Evolutionary conservation across 2,888 invertebrate species (phyloP), one percentile per base, ranked within the genome.

Genomic region (Acanthacorydalis orientalis): DNA sequence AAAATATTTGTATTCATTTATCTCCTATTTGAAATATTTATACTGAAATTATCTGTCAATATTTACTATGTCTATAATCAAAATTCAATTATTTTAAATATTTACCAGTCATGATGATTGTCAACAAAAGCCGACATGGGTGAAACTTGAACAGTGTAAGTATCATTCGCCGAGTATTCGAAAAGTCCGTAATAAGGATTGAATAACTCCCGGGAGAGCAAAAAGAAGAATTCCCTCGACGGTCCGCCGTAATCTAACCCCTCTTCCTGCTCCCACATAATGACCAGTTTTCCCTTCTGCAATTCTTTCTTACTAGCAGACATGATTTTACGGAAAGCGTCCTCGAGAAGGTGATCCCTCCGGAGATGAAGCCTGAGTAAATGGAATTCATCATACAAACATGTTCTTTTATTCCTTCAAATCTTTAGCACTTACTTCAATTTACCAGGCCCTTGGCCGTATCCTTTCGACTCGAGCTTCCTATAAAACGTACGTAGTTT

Each of bases 161-260:
- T 93, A 61, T 97, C 95, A 62, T 93, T 93, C 43, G 95, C 95
- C 0, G 95, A 93, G 64, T 97, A 97, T 68, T 97, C 96, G 67
- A 97, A 97, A 50, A 96, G 76, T 1, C 96, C 96, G 59, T 97
- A 96, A 67, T 96, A 96, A 0, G 97, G 97, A 73, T 97, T 96
- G 70, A 97, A 97, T 8, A 97, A 75, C 64, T 97, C 93, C 47
- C 96, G 74, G 1, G 95, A 96, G n/a, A 97, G 72, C 31, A 97
- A 77, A 68, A 95, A 96, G 77, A 97, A 97, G 70, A 97, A 95
- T 69, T 97, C 97, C 31, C 95, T 74, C 10, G 93, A 93, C 1
- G 96, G 96, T 1, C 97, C 97, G 41, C 97, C 96, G 65, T 97
- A 97, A 70, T 97, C 97, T 50, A 97, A 69, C 31, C 95, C 96